phyloP scores from a whole-genome alignment of 2,888 invertebrate species.

The Volucella bombylans region DNA sequence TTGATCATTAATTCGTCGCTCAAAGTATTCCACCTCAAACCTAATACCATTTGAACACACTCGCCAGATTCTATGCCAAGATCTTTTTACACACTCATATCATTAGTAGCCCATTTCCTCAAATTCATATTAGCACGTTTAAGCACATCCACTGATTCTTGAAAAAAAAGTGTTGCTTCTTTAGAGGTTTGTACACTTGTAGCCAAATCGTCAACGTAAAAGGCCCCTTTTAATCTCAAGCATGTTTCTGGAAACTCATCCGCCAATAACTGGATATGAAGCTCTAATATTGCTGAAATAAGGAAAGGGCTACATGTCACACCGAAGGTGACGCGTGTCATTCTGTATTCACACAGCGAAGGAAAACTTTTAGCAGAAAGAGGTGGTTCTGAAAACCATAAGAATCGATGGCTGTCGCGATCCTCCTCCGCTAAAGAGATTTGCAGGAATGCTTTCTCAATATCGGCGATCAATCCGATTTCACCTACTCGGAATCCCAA shows the following conservation, averaged over 20 bases:
- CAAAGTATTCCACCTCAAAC: too few species aligned
- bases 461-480: conserved; percentile 26
- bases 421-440: conserved; percentile 12
- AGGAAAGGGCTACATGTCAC: conserved; percentile 40
- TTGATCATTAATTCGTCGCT: too few species aligned
- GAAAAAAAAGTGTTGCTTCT: conserved; percentile 12
- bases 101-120: conserved; percentile 27
- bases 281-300: too few species aligned
- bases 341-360: conserved; percentile 14
- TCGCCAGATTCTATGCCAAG: too few species aligned
- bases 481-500: conserved; percentile 18
- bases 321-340: conserved; percentile 37
- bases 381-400: conserved; percentile 15
- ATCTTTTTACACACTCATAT: background rate
- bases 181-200: background rate
- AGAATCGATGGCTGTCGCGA: conserved; percentile 15
- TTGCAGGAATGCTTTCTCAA: conserved; percentile 24
- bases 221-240: background rate
- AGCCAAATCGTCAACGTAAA: conserved; percentile 31
- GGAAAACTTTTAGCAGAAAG: background rate
- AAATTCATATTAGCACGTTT: conserved; percentile 33
- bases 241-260: conserved; percentile 31
- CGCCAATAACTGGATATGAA: too few species aligned
- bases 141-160: conserved; percentile 6
- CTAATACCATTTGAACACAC: too few species aligned